phyloP scores from a whole-genome alignment of 2,888 invertebrate species.

The Anarsia innoxiella region DNA sequence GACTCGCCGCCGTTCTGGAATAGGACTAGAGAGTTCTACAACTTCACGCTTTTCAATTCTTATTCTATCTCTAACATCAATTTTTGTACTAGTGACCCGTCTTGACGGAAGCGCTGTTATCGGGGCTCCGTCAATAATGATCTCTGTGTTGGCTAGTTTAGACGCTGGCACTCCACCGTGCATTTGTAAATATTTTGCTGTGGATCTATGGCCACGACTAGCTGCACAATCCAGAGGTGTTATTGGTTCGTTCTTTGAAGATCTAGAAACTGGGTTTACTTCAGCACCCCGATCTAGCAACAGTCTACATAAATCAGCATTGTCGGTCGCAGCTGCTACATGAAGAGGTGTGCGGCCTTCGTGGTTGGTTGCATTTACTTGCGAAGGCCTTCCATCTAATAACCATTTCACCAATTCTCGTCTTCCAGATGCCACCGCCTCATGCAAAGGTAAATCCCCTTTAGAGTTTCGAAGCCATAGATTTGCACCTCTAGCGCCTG shows the following conservation, averaged over 20 bases:
- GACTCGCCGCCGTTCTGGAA: conserved; percentile 39
- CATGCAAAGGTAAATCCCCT: conserved; percentile 96
- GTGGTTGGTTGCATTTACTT: conserved; percentile 90
- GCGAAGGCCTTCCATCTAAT: conserved; percentile 86
- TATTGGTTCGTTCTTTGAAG: conserved; percentile 87
- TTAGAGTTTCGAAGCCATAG: conserved; percentile 94
- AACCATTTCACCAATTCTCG: conserved; percentile 93
- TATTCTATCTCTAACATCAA: conserved; percentile 65
- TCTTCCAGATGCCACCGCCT: conserved; percentile 94
- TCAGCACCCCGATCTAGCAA: conserved; percentile 89
- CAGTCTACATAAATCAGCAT: conserved; percentile 93
- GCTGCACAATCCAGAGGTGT: conserved; percentile 95
- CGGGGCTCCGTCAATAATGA: conserved; percentile 59
- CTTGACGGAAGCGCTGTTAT: conserved; percentile 61
- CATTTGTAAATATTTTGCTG: conserved; percentile 93
- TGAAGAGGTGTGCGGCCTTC: conserved; percentile 96
- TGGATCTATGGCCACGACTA: conserved; percentile 88
- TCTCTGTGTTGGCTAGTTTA: conserved; percentile 74
- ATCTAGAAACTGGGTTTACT: conserved; percentile 88
- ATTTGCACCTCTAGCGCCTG: conserved; percentile 82
- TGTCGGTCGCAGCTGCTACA: conserved; percentile 94
- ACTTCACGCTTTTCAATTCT: conserved; percentile 70
- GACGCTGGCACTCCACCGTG: conserved; percentile 91
- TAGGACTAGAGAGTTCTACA: conserved; percentile 63
- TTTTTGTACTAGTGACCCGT: conserved; percentile 69